Percentiles rank a stretch among this genome's conserved stretches.
phyloP scores from a whole-genome alignment of 2,113 vertebrate genomes.

The Collichthys lucidus region DNA sequence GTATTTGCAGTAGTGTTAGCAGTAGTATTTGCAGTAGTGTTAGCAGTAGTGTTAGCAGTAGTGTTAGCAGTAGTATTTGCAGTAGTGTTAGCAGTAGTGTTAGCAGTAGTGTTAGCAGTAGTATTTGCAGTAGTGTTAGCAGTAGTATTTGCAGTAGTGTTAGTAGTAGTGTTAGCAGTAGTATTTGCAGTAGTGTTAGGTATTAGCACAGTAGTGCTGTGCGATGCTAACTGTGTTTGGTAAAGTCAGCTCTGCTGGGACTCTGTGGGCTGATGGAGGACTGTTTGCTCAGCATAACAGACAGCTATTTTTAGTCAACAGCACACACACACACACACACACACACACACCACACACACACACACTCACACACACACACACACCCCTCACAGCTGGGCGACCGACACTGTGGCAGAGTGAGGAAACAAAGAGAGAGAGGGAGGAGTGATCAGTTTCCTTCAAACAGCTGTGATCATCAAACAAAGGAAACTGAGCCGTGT shows the following conservation, averaged over 20 bases:
- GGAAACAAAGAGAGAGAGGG: neutral
- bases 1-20: too few species aligned
- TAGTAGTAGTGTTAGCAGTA: neutral
- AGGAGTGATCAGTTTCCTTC: neutral
- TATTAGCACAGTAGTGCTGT: neutral
- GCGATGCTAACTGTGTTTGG: neutral
- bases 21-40: too few species aligned
- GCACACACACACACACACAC: constrained; percentile 20
- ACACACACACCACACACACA: constrained; percentile 14
- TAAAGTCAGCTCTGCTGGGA: constrained; percentile 45
- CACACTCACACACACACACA: constrained; percentile 23
- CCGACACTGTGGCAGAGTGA: constrained; percentile 15
- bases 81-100: too few species aligned
- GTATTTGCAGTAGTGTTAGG: neutral
- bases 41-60: too few species aligned
- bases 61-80: too few species aligned
- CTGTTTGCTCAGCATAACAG: constrained; percentile 65
- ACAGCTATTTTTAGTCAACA: constrained; percentile 71
- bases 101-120: too few species aligned
- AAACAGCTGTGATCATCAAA: neutral
- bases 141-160: neutral
- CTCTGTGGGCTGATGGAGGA: constrained; percentile 39
- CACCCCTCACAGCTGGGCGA: constrained; percentile 17
- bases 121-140: too few species aligned
- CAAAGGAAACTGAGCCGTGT: too few species aligned